These are phyloP conservation scores for Odontocerum albicorne DNA, from an alignment of 2,888 invertebrate species.

Conservation along the genomic window DNA sequence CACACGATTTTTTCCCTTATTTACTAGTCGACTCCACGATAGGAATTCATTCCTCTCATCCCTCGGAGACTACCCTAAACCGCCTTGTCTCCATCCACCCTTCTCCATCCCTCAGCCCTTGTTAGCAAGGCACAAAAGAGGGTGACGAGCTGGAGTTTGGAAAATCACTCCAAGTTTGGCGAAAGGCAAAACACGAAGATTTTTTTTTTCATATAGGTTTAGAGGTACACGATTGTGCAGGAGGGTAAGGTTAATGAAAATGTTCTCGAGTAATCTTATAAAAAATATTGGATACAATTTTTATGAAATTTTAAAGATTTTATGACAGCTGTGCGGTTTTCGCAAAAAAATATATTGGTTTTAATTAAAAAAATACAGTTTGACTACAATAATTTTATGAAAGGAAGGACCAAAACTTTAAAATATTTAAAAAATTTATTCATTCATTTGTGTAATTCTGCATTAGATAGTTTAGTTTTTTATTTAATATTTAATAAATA, in stretches of 20 bases:
- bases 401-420: no score
- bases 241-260: constrained; percentile 8
- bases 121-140: constrained; percentile 29
- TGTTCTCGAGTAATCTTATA: not conserved
- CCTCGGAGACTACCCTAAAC: constrained; percentile 1
- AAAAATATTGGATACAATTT: not conserved
- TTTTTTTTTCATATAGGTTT: constrained; percentile 4
- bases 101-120: constrained; percentile 13
- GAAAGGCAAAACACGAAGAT: constrained; percentile 16
- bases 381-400: no score
- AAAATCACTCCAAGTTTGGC: constrained; percentile 34
- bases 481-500: no score
- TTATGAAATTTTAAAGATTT: not conserved
- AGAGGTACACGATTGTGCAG: constrained; percentile 1
- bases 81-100: constrained; percentile 9
- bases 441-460: no score
- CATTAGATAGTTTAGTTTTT: no score
- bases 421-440: no score
- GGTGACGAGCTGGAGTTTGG: constrained; percentile 30
- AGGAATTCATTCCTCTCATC: constrained; percentile 26
- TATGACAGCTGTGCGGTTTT: not conserved
- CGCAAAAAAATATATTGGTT: not conserved
- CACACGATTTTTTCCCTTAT: constrained; percentile 33
- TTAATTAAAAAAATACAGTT: not conserved
- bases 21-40: constrained; percentile 25